These are phyloP conservation scores for Meloidogyne exigua DNA, from an alignment of 1,140 invertebrate species.

Conservation along the genomic window DNA sequence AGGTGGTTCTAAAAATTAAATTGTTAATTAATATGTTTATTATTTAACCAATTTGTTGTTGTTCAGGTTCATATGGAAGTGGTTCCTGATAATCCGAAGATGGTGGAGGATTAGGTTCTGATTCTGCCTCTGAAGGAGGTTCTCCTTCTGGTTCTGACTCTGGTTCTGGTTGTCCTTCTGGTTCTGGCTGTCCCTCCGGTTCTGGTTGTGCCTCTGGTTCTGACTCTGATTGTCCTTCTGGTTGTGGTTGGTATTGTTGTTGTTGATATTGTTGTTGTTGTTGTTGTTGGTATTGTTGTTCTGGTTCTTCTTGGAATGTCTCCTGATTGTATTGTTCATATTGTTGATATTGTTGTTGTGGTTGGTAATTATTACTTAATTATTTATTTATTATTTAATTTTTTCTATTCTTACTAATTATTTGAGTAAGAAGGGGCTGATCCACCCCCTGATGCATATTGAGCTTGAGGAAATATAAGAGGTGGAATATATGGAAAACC, in stretches of 20 bases:
- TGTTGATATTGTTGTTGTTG: too few relatives aligned
- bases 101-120: background rate
- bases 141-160: background rate
- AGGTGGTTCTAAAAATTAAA: too few relatives aligned
- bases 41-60: background rate
- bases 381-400: background rate
- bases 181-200: background rate
- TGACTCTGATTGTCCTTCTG: background rate
- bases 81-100: background rate
- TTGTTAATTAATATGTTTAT: background rate
- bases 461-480: background rate
- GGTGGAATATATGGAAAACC: background rate
- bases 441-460: background rate
- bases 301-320: background rate
- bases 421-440: too few relatives aligned
- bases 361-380: slow-evolving; percentile 4
- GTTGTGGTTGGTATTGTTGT: background rate
- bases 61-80: slow-evolving; percentile 6
- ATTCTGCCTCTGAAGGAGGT: background rate
- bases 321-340: background rate
- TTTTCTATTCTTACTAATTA: too few relatives aligned
- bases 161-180: background rate
- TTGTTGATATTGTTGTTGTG: background rate
- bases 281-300: background rate
- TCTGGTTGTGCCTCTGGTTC: background rate